Evolutionary conservation across 2,888 invertebrate species (phyloP), one percentile per base, ranked within the genome.

Genomic region (Dicyrtomina minuta): DNA sequence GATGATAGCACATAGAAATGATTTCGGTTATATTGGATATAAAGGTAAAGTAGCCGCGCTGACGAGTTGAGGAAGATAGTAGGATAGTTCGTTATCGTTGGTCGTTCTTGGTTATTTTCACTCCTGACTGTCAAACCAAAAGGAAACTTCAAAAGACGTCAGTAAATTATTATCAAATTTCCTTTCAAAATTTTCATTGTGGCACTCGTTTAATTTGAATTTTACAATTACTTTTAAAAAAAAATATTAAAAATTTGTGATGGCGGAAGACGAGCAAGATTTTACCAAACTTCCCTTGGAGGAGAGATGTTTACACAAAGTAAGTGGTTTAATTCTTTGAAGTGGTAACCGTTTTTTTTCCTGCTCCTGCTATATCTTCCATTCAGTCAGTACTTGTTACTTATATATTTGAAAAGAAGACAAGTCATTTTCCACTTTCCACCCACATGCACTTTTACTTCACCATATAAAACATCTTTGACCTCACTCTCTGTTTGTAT

Each of bases 291-390:
- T 93, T 74, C 88, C 93, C 0, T 85, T 93, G 56, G 96, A 97
- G 76, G 96, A 97, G 70, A 88, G 92, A 81, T 93, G 93, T 82
- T 88, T 91, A 17, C 96, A 97, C 82, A 97, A 96, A 84, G 87
- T 88, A 79, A 78, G 79, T 74, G 8, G 33, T 33, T 33, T 5
- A 33, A 33, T 33, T 33, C 33, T 3, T 33, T 33, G 33, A 33
- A 33, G 8, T 8, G 33, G 3, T 8, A 33, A 33, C 33, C 33
- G 33, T 33, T 33, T 20, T 46, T 3, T 46, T 46, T 46, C 10
- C 4, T 46, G n/a, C 12, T 46, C 10, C 5, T 46, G 20, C 5
- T 46, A 12, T 46, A 46, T 6, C n/a, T n/a, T 17, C 12, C n/a
- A 46, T n/a, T 33, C 33, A 33, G 3, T 33, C 33, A 33, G 33